phyloP scores from a whole-genome alignment of 2,797 vertebrate genomes.

The Tympanoctomys barrerae region DNA sequence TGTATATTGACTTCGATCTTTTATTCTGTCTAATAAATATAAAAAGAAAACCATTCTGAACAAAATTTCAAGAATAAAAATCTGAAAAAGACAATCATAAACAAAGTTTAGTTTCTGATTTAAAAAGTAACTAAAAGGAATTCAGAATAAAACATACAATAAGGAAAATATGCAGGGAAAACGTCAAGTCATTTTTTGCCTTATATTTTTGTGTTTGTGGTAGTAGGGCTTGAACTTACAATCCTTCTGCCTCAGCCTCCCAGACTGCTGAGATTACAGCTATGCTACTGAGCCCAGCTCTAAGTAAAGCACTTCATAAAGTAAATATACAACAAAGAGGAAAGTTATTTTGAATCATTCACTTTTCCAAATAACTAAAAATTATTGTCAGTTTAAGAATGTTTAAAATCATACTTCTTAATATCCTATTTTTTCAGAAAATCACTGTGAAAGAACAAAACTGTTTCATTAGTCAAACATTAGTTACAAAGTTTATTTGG shows the following conservation, averaged over 20 bases:
- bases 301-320: slow-evolving; percentile 13
- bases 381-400: background rate
- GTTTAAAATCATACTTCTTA: background rate
- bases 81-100: slow-evolving; percentile 40
- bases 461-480: slow-evolving; percentile 36
- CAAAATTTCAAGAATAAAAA: slow-evolving; percentile 64
- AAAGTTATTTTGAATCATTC: slow-evolving; percentile 36
- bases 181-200: background rate
- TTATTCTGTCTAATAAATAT: slow-evolving; percentile 82
- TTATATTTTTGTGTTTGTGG: background rate
- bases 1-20: slow-evolving; percentile 89
- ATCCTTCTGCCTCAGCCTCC: background rate
- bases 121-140: slow-evolving; percentile 36
- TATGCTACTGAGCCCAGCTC: background rate
- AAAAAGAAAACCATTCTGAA: slow-evolving; percentile 59
- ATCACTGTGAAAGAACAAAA: background rate
- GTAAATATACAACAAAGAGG: slow-evolving; percentile 40
- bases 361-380: slow-evolving; percentile 36
- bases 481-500: slow-evolving; percentile 40
- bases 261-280: background rate
- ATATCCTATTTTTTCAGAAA: slow-evolving; percentile 33
- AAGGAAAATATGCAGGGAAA: slow-evolving; percentile 23
- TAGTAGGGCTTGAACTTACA: background rate
- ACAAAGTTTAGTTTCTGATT: slow-evolving; percentile 56
- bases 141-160: slow-evolving; percentile 5